Conservation (phyloP, 2,888 invertebrate species). For the Amphipyra berbera region DNA sequence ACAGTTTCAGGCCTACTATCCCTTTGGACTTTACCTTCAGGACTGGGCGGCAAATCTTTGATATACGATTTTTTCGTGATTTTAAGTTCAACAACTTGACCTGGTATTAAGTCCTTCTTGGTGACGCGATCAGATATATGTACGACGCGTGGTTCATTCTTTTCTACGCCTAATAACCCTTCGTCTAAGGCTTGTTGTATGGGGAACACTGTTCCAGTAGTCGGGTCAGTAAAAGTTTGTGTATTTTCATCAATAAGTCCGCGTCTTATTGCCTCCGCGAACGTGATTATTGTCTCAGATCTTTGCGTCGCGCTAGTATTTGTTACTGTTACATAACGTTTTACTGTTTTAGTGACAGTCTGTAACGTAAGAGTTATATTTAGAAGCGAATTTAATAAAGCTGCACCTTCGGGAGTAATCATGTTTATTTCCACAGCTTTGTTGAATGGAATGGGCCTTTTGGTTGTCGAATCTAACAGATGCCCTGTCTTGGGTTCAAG, state of each 20-base stretch:
- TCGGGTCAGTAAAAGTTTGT: constrained; percentile 94
- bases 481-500: constrained; percentile 97
- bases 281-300: constrained; percentile 91
- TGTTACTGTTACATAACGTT: constrained; percentile 94
- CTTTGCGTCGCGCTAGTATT: constrained; percentile 91
- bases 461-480: constrained; percentile 93
- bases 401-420: constrained; percentile 96
- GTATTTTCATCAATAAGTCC: constrained; percentile 95
- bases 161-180: constrained; percentile 92
- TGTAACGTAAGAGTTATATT: constrained; percentile 97
- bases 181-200: constrained; percentile 94
- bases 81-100: constrained; percentile 87
- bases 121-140: constrained; percentile 79
- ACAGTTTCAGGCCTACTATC: constrained; percentile 89
- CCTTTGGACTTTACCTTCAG: constrained; percentile 85
- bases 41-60: constrained; percentile 83
- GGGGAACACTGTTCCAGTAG: constrained; percentile 92
- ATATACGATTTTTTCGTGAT: constrained; percentile 88
- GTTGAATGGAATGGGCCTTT: constrained; percentile 94
- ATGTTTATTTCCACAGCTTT: constrained; percentile 96
- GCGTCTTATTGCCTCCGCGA: constrained; percentile 93
- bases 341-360: constrained; percentile 95
- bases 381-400: constrained; percentile 94
- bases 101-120: constrained; percentile 82
- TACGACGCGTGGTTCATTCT: constrained; percentile 83